These are phyloP conservation scores for Cavia aperea DNA, from an alignment of 2,113 vertebrate genomes.

Conservation along the genomic window DNA sequence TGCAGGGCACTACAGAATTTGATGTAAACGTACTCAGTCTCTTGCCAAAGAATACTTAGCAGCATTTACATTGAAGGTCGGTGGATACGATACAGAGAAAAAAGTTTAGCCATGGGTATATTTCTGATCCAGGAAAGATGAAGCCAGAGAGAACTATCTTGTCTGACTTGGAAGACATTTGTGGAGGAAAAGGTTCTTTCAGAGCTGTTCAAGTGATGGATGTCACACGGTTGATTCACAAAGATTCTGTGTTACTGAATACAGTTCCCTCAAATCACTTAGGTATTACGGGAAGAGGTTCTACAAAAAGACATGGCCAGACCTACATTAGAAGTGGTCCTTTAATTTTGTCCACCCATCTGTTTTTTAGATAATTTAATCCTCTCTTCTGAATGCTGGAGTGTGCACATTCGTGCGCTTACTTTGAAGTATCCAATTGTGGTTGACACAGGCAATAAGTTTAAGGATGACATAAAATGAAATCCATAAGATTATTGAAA, in stretches of 20 bases:
- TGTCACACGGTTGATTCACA: not conserved
- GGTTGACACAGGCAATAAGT: slow-evolving; percentile 72
- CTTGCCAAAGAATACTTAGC: not conserved
- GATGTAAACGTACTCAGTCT: not conserved
- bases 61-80: not conserved
- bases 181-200: not conserved
- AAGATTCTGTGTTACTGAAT: not conserved
- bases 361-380: slow-evolving; percentile 48
- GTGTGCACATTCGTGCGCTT: slow-evolving; percentile 2
- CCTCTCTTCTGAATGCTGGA: slow-evolving; percentile 57
- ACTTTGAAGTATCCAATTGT: slow-evolving; percentile 61
- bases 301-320: not conserved
- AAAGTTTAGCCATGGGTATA: not conserved
- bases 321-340: slow-evolving; percentile 60
- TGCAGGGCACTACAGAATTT: not conserved
- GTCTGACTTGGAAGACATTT: not conserved
- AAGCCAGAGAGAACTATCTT: not conserved
- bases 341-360: slow-evolving; percentile 64
- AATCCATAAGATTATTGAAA: slow-evolving; percentile 71
- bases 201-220: not conserved
- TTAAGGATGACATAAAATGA: slow-evolving; percentile 73
- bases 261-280: not conserved
- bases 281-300: not conserved
- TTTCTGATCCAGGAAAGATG: slow-evolving; percentile 11
- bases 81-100: not conserved